Base-by-base conservation (phyloP, 2,888 invertebrate genomes). In the Agapostemon virescens region DNA sequence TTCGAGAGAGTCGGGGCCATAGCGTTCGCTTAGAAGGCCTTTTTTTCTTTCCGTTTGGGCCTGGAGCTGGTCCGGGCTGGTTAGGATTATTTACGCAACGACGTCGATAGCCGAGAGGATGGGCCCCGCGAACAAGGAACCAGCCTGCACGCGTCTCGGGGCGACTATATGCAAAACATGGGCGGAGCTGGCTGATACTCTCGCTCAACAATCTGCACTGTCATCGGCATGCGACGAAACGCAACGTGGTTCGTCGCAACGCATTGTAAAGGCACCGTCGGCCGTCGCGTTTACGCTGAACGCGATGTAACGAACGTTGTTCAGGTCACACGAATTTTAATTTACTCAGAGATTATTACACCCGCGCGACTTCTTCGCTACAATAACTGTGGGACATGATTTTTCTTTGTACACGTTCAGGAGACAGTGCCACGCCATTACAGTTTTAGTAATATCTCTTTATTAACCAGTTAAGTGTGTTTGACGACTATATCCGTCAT, bases 181-280 rank as follows among this genome's bases (percentile, higher is more conserved):
- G 89, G 90, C 88, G 89, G 87, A 82, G 80, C 86, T 69, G 82
- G 77, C 82, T 85, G 84, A 87, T 84, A 87, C 86, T 88, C 88
- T 88, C 88, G 82, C 85, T 79, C 81, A 79, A 84, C 89, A 89
- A 90, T 90, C 90, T 88, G 88, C 86, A 86, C 89, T 90, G 90
- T 90, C 90, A 91, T 91, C 90, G 85, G 85, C 90, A 85, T 86
- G 85, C 89, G 85, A 86, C 86, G 83, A 79, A 85, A 83, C 85
- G 79, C 87, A 78, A 83, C 85, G 79, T 72, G 77, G 80, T 75
- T 77, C 77, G 74, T 73, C 81, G 87, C 81, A 85, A 86, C 86
- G 77, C 76, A 73, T 82, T 76, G 83, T 82, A 64, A 69, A 86
- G 75, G 82, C 79, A 74, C 72, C 85, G 71, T 77, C 68, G 73